phyloP scores from a whole-genome alignment of 2,888 invertebrate species.

The Eristalis arbustorum region DNA sequence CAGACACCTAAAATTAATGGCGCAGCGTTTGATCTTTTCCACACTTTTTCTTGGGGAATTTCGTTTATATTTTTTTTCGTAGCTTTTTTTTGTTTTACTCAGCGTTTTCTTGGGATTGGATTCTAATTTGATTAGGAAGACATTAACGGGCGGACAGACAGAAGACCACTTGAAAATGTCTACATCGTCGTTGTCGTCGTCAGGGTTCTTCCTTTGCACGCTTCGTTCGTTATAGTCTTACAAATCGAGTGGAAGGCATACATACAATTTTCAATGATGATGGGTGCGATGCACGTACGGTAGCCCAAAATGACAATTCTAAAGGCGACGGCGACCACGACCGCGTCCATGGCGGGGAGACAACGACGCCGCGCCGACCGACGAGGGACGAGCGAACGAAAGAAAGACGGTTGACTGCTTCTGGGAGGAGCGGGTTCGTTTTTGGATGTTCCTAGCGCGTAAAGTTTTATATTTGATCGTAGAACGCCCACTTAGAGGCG shows the following conservation, averaged over 20 bases:
- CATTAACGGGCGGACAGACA: slow-evolving; percentile 67
- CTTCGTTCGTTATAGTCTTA: slow-evolving; percentile 38
- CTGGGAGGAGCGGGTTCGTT: slow-evolving; percentile 40
- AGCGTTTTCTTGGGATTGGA: slow-evolving; percentile 53
- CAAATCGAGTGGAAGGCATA: slow-evolving; percentile 59
- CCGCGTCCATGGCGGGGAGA: neutral
- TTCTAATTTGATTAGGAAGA: slow-evolving; percentile 71
- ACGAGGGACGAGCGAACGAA: slow-evolving; percentile 57
- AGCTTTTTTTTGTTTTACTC: slow-evolving; percentile 31
- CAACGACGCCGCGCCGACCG: slow-evolving; percentile 70
- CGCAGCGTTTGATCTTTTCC: slow-evolving; percentile 66
- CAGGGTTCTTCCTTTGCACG: slow-evolving; percentile 15
- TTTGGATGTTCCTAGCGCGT: slow-evolving; percentile 5
- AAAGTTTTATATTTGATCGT: slow-evolving; percentile 31
- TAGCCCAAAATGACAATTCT: slow-evolving; percentile 52
- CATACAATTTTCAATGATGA: slow-evolving; percentile 23
- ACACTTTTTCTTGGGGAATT: slow-evolving; percentile 36
- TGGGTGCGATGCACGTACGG: slow-evolving; percentile 66
- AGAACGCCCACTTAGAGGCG: slow-evolving; percentile 49
- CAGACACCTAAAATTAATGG: slow-evolving; percentile 70
- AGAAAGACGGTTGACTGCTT: slow-evolving; percentile 36
- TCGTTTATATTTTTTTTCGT: neutral
- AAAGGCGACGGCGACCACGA: slow-evolving; percentile 23
- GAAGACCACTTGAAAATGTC: slow-evolving; percentile 69
- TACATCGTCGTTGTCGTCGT: slow-evolving; percentile 60